Evolutionary conservation across 2,888 invertebrate genomes (phyloP).

Genomic region (Agrochola lychnidis): DNA sequence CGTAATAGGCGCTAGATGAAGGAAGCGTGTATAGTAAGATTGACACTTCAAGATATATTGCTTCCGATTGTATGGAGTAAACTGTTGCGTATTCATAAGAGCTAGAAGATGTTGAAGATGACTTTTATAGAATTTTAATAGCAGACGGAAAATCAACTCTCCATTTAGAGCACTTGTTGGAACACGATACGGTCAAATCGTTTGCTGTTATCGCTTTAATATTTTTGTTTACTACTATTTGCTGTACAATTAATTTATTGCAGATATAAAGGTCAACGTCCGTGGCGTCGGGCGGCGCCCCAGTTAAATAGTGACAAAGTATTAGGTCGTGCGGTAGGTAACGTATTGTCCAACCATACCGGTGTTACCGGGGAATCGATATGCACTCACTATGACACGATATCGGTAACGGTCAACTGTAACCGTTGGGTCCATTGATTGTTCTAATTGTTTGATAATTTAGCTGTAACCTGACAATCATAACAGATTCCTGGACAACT

Average conservation of each 20-base stretch:
- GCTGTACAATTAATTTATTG: slow-evolving; percentile 53
- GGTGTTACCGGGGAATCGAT: slow-evolving; percentile 62
- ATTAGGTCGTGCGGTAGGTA: slow-evolving; percentile 59
- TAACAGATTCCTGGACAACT: slow-evolving; percentile 27
- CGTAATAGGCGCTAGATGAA: slow-evolving; percentile 41
- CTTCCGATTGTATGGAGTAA: slow-evolving; percentile 8
- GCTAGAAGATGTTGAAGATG: background rate
- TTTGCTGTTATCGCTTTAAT: slow-evolving; percentile 35
- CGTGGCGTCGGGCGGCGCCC: slow-evolving; percentile 49
- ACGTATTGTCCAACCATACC: slow-evolving; percentile 61
- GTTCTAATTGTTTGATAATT: slow-evolving; percentile 58
- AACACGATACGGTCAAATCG: slow-evolving; percentile 16
- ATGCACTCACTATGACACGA: slow-evolving; percentile 59
- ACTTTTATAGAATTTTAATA: slow-evolving; percentile 4
- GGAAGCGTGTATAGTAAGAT: slow-evolving; percentile 38
- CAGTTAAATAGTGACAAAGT: slow-evolving; percentile 68
- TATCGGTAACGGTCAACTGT: slow-evolving; percentile 66
- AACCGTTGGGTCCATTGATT: slow-evolving; percentile 49
- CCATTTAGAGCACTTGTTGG: slow-evolving; percentile 16
- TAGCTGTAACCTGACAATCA: slow-evolving; percentile 32
- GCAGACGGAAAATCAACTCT: slow-evolving; percentile 12
- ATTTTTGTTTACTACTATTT: slow-evolving; percentile 38
- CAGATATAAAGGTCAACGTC: slow-evolving; percentile 66
- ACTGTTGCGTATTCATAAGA: slow-evolving; percentile 18
- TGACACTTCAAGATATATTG: slow-evolving; percentile 29